phyloP scores from a whole-genome alignment of 2,888 invertebrate species.

The Troides helena region DNA sequence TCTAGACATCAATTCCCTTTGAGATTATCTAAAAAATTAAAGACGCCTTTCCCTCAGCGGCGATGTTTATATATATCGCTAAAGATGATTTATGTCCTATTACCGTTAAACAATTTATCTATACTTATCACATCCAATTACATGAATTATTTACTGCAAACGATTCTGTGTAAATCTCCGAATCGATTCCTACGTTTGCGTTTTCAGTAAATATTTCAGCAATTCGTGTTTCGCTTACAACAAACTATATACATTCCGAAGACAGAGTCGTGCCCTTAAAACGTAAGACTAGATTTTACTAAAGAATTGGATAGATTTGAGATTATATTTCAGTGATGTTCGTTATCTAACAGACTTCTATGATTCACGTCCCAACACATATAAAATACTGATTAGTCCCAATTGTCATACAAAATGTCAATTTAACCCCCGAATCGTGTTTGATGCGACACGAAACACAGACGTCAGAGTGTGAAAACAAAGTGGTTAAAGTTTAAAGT shows the following conservation, averaged over 20 bases:
- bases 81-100: constrained; percentile 64
- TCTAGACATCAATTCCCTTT: constrained; percentile 66
- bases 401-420: constrained; percentile 17
- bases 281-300: constrained; percentile 79
- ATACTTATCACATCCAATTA: constrained; percentile 70
- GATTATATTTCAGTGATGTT: constrained; percentile 54
- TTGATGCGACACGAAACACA: constrained; percentile 21
- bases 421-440: constrained; percentile 6
- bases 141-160: constrained; percentile 63
- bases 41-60: constrained; percentile 61
- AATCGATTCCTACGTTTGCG: constrained; percentile 36
- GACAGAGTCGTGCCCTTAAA: constrained; percentile 68
- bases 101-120: constrained; percentile 64
- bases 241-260: constrained; percentile 71
- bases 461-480: constrained; percentile 11
- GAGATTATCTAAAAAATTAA: constrained; percentile 38
- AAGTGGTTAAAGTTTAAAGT: constrained; percentile 9
- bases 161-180: constrained; percentile 39
- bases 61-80: constrained; percentile 42
- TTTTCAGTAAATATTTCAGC: constrained; percentile 62
- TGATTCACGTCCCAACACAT: constrained; percentile 15
- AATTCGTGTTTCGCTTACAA: constrained; percentile 61
- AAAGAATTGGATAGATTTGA: constrained; percentile 65
- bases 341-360: constrained; percentile 14
- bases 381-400: constrained; percentile 26